phyloP scores from a whole-genome alignment of 1,140 invertebrate genomes.

The Subanguina moxae region DNA sequence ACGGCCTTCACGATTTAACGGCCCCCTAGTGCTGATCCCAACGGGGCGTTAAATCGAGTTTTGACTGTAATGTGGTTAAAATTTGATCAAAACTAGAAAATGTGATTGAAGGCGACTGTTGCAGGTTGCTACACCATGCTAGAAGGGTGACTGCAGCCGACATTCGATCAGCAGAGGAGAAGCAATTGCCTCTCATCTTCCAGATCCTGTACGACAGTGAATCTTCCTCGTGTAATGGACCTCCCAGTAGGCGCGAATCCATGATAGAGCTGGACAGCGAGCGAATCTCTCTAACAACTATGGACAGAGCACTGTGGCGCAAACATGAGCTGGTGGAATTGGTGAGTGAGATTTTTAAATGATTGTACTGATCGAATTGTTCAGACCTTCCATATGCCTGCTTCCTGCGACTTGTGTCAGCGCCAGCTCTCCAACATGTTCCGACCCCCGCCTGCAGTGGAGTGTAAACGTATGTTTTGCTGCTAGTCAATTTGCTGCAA shows the following conservation, averaged over 20 bases:
- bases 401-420: slow-evolving; percentile 6
- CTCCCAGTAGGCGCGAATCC: slow-evolving; percentile 1
- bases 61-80: too few species aligned
- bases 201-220: slow-evolving; percentile 9
- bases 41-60: too few species aligned
- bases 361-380: too few species aligned
- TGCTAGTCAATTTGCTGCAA: background rate
- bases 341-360: too few species aligned
- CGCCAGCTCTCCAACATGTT: slow-evolving; percentile 5
- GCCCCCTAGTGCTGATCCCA: too few species aligned
- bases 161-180: slow-evolving; percentile 10
- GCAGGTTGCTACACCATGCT: slow-evolving; percentile 9
- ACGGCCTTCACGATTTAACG: too few species aligned
- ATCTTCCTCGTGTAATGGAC: background rate
- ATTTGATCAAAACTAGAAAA: too few species aligned
- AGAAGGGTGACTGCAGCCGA: slow-evolving; percentile 6
- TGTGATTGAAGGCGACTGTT: too few species aligned
- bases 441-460: slow-evolving; percentile 7
- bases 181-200: slow-evolving; percentile 12
- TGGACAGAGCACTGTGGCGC: slow-evolving; percentile 1
- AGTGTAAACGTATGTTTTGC: slow-evolving; percentile 6
- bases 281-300: background rate
- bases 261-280: slow-evolving; percentile 6
- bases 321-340: slow-evolving; percentile 11
- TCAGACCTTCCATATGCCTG: slow-evolving; percentile 6